phyloP scores from a whole-genome alignment of 2,797 vertebrate genomes.

The Loris lydekkerianus region DNA sequence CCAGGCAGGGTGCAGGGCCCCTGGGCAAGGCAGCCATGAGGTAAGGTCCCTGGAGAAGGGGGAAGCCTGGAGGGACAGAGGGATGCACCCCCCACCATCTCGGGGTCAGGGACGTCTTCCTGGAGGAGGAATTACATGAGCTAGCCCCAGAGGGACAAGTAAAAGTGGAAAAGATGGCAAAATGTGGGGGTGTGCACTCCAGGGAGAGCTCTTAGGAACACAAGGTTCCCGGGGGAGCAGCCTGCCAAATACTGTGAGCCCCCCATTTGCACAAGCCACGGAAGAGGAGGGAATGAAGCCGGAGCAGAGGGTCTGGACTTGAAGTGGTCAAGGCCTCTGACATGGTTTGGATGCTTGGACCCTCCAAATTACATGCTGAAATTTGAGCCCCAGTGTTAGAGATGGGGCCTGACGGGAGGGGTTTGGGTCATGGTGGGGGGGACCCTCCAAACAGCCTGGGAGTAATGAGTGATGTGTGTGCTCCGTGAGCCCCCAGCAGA shows the following conservation, averaged over 20 bases:
- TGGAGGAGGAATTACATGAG: neutral
- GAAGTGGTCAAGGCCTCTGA: neutral
- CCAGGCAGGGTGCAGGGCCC: neutral
- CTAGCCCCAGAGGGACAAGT: neutral
- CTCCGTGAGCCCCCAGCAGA: neutral
- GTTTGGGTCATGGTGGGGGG: neutral
- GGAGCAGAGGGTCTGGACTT: neutral
- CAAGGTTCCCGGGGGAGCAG: neutral
- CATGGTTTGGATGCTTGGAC: neutral
- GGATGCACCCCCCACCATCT: neutral
- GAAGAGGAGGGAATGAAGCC: neutral
- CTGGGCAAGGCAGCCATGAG: no score
- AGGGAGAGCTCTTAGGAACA: no score
- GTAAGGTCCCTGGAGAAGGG: neutral
- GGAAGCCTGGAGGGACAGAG: neutral
- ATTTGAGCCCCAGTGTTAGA: neutral
- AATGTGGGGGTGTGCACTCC: neutral
- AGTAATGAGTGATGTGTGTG: fast-evolving
- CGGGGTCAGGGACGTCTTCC: neutral
- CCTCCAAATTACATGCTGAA: neutral
- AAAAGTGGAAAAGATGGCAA: neutral
- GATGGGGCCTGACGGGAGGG: neutral
- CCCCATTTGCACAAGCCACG: neutral
- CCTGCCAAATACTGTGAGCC: no score
- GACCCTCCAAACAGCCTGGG: no score